Percentiles rank a stretch among this genome's conserved stretches.
Evolutionary conservation across 2,888 invertebrate species (phyloP).

Genomic region (Cynaeus angustus): DNA sequence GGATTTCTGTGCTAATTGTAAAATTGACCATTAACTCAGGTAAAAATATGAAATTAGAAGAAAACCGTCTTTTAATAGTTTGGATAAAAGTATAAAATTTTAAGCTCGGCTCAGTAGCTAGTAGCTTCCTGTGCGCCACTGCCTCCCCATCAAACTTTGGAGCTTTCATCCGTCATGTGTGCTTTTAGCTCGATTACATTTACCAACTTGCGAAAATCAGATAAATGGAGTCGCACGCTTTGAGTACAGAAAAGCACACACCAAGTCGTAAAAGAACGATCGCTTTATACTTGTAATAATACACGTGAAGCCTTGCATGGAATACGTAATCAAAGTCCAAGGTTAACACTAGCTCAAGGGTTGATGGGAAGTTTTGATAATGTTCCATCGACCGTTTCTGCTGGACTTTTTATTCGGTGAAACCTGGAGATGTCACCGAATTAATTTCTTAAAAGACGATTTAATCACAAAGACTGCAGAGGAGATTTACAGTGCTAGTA

Average conservation of each 20-base stretch:
- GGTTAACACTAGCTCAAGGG: slow-evolving; percentile 47
- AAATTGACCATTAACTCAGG: too few relatives aligned
- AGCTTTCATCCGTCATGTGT: slow-evolving; percentile 7
- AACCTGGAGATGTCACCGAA: slow-evolving; percentile 3
- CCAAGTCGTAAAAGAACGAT: slow-evolving; percentile 7
- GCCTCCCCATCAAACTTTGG: neutral
- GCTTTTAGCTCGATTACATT: slow-evolving; percentile 33
- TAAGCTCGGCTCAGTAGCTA: too few relatives aligned
- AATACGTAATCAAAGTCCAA: slow-evolving; percentile 52
- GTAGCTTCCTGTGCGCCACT: slow-evolving; percentile 3
- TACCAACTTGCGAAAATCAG: slow-evolving; percentile 32
- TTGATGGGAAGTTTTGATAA: slow-evolving; percentile 25
- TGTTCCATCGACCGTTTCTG: slow-evolving; percentile 21
- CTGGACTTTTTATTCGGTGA: too few relatives aligned
- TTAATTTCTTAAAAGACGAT: too few relatives aligned
- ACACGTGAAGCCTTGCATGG: slow-evolving; percentile 48
- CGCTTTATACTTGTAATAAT: slow-evolving; percentile 23
- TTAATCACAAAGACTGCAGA: neutral
- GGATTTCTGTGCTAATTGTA: too few relatives aligned
- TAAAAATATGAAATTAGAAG: too few relatives aligned
- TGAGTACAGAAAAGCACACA: slow-evolving; percentile 17
- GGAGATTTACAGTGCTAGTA: neutral
- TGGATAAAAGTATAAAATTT: too few relatives aligned
- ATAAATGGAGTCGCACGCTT: slow-evolving; percentile 22
- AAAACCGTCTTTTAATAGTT: too few relatives aligned